Conservation (phyloP, 2,888 invertebrate genomes). For the Halictus quadricinctus region DNA sequence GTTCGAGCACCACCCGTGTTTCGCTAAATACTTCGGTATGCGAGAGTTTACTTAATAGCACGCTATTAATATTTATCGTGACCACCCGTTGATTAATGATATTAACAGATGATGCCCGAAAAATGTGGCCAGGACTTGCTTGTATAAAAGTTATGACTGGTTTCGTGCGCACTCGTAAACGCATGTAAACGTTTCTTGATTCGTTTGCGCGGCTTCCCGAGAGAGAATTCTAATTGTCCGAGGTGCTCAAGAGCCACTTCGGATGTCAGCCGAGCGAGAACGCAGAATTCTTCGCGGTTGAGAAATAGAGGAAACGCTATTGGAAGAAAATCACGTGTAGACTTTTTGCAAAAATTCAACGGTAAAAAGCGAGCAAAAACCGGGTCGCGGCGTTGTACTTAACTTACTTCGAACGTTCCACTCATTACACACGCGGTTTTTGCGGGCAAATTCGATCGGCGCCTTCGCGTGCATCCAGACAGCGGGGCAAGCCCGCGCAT, state of each 20-base stretch:
- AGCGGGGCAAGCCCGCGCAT: background rate
- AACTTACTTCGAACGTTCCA: slow-evolving; percentile 20
- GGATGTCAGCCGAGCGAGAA: background rate
- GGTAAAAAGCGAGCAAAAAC: slow-evolving; percentile 21
- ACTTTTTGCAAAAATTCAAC: slow-evolving; percentile 32
- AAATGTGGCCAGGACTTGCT: background rate
- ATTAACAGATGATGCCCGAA: background rate
- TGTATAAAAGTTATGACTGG: background rate
- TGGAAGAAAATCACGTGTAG: slow-evolving; percentile 15
- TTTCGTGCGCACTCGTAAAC: background rate
- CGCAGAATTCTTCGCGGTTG: background rate
- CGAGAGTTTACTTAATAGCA: background rate
- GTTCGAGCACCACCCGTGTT: slow-evolving; percentile 15
- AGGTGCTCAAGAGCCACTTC: background rate
- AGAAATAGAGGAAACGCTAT: slow-evolving; percentile 12
- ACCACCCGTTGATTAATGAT: background rate
- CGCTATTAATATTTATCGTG: background rate
- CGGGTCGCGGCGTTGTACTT: slow-evolving; percentile 9
- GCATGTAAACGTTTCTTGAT: background rate
- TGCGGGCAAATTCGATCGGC: slow-evolving; percentile 3
- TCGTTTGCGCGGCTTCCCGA: background rate
- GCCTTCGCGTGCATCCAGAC: background rate
- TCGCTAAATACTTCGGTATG: background rate
- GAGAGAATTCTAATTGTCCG: background rate
- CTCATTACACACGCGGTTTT: slow-evolving; percentile 32